Base-by-base conservation (phyloP, 2,113 vertebrate species). In the Apteryx mantelli region DNA sequence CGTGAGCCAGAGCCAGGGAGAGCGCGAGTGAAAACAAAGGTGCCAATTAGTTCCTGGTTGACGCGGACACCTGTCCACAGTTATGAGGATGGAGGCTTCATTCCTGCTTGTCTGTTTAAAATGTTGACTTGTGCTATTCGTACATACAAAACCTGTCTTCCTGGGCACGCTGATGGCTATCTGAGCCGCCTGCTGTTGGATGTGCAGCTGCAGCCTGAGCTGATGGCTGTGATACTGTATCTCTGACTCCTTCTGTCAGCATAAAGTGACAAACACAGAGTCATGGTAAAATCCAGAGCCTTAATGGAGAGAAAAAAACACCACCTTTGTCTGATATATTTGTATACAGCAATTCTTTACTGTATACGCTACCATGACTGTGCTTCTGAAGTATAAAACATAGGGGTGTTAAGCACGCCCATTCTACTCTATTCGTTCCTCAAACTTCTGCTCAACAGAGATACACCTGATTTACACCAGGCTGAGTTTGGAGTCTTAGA, bases 141-240 rank as follows among this genome's bases (percentile, higher is more conserved):
- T 60, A 76, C 0, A 0, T 40, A 56, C 34, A 50, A 34, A 0
- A 0, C 1, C 0, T 19, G 19, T 53, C 48, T 69, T 82, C 14
- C 63, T 0, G 1, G 36, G 34, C 4, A 0, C 21, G 1, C 13
- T 5, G 34, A 20, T 60, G 36, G 40, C 3, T 11, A 65, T 30
- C 61, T 0, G 9, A 64, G 86, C 65, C 63, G 8, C 68, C 68
- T 61, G 44, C 84, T 80, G 48, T 56, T 32, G 24, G 61, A 61
- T 21, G 14, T 73, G 42, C 48, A 76, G 69, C 50, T 3, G 1
- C 81, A 84, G 48, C 16, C 80, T 38, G 61, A 85, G 63, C 40
- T 85, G 58, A 34, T 36, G 63, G 19, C 26, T 76, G 52, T 73
- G 30, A 82, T 58, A 13, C 15, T 17, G 9, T 8, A 66, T 26